Evolutionary conservation across 2,797 vertebrate species (phyloP).

Genomic region (Natrix natrix): DNA sequence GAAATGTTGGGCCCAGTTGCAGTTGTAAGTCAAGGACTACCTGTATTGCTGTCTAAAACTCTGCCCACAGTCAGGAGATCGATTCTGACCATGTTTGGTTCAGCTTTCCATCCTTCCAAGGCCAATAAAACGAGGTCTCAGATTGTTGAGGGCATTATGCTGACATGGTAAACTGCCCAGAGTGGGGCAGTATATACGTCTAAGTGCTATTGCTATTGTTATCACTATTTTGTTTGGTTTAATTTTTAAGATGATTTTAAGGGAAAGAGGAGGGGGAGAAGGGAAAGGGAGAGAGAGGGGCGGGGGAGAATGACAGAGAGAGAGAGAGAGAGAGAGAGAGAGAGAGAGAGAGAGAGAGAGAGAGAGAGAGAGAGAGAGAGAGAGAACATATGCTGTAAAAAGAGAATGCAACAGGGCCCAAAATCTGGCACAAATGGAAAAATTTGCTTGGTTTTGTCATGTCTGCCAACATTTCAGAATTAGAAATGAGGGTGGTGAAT

Average conservation of each 20-base stretch:
- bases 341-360: fast-evolving
- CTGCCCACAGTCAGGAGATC: not conserved
- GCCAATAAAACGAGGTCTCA: not conserved
- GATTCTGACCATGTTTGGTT: not conserved
- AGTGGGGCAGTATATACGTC: not conserved
- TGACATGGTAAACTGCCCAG: not conserved
- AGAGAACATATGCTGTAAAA: not conserved
- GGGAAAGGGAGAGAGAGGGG: too few relatives aligned
- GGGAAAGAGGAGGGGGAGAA: too few relatives aligned
- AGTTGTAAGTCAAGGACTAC: too few relatives aligned
- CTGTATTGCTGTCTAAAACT: not conserved
- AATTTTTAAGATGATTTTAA: not conserved
- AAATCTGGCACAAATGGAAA: not conserved
- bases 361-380: fast-evolving
- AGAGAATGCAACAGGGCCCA: not conserved
- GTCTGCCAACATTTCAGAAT: not conserved
- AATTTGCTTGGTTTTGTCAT: not conserved
- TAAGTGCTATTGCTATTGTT: not conserved
- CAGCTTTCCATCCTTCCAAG: not conserved
- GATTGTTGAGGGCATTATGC: not conserved
- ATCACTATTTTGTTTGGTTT: not conserved
- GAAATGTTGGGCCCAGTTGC: too few relatives aligned
- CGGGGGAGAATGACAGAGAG: fast-evolving
- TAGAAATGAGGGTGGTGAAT: not conserved
- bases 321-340: not conserved